These are phyloP conservation scores for Xerus inauris DNA, from an alignment of 2,113 vertebrate genomes.

Conservation along the genomic window DNA sequence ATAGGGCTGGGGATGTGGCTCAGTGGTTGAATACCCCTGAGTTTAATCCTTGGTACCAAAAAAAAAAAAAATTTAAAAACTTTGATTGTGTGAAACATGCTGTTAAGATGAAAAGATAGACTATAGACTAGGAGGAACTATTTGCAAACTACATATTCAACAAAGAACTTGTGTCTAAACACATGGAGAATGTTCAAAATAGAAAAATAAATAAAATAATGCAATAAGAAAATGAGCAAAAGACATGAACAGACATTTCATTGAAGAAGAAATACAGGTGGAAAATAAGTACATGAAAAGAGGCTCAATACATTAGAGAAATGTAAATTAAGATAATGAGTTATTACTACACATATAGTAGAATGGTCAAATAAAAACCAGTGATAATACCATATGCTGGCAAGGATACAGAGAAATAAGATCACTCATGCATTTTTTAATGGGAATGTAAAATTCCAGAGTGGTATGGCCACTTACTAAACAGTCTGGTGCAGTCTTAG, in stretches of 20 bases:
- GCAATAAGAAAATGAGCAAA: not conserved
- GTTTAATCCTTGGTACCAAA: too few relatives aligned
- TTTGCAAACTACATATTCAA: not conserved
- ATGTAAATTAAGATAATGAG: not conserved
- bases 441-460: constrained; percentile 31
- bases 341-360: not conserved
- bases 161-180: not conserved
- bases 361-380: not conserved
- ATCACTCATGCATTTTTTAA: not conserved
- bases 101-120: not conserved
- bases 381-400: not conserved
- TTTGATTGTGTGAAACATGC: not conserved
- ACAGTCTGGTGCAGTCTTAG: not conserved
- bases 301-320: not conserved
- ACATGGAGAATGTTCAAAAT: not conserved
- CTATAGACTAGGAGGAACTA: not conserved
- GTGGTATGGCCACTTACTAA: not conserved
- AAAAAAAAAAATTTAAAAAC: not conserved
- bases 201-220: not conserved
- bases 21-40: too few relatives aligned
- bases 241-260: not conserved
- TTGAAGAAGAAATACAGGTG: not conserved
- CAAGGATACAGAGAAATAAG: not conserved
- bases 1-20: too few relatives aligned
- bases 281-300: not conserved